These are phyloP conservation scores for Menidia menidia DNA, from an alignment of 2,797 vertebrate genomes.

Conservation along the genomic window DNA sequence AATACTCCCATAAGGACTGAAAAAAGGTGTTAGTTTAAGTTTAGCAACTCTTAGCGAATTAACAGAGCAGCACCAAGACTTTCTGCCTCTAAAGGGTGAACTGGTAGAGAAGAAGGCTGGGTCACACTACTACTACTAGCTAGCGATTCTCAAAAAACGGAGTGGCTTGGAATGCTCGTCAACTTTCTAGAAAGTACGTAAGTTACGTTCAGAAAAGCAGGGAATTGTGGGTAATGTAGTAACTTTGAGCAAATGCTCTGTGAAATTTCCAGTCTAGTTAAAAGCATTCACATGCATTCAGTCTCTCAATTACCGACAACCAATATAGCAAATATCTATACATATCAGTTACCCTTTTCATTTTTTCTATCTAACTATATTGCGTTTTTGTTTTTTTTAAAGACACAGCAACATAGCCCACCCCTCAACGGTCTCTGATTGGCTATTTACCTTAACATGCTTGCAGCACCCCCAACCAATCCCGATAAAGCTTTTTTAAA, in stretches of 20 bases:
- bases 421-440: constrained; percentile 2
- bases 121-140: constrained; percentile 15
- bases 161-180: constrained; percentile 35
- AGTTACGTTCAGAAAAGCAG: neutral
- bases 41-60: too few species aligned
- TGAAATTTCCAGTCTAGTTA: neutral
- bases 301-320: neutral
- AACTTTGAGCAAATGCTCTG: rapidly evolving
- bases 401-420: neutral
- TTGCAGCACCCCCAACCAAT: constrained; percentile 3
- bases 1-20: neutral
- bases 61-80: neutral
- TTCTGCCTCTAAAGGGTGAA: neutral
- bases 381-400: neutral
- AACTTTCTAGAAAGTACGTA: constrained; percentile 49
- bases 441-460: neutral
- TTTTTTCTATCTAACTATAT: too few species aligned
- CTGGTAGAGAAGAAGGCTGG: neutral
- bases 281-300: neutral
- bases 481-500: rapidly evolving
- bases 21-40: neutral
- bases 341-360: neutral
- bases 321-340: neutral
- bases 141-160: constrained; percentile 18
- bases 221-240: constrained; percentile 69